Evolutionary conservation across 2,113 vertebrate species (phyloP).

Genomic region (Engystomops pustulosus): DNA sequence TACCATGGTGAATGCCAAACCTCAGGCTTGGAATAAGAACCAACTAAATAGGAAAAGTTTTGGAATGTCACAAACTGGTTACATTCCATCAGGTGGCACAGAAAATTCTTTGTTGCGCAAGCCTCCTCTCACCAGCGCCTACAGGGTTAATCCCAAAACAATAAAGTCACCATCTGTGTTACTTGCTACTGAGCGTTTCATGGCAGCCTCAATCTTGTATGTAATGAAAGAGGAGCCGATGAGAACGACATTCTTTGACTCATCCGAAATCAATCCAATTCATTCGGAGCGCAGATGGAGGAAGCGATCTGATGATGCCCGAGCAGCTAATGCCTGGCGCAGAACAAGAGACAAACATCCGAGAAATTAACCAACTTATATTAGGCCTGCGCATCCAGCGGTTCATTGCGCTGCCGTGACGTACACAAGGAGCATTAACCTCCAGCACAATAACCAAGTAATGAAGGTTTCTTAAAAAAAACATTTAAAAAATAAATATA

Average conservation of each 20-base stretch:
- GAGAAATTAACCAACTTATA: slow-evolving; percentile 37
- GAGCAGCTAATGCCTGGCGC: slow-evolving; percentile 42
- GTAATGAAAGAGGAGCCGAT: slow-evolving; percentile 53
- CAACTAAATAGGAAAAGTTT: neutral
- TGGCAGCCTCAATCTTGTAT: slow-evolving; percentile 47
- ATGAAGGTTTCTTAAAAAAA: no score
- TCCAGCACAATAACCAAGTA: no score
- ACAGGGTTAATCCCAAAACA: slow-evolving; percentile 46
- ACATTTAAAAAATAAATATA: neutral
- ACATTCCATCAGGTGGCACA: neutral
- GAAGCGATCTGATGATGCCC: slow-evolving; percentile 54
- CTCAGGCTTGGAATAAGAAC: no score
- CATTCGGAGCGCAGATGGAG: slow-evolving; percentile 59
- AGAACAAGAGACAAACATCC: slow-evolving; percentile 30
- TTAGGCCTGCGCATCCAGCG: neutral
- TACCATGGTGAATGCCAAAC: no score
- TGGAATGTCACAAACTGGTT: neutral
- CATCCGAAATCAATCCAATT: slow-evolving; percentile 60
- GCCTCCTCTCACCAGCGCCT: neutral
- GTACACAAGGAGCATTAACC: neutral
- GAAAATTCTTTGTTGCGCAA: neutral
- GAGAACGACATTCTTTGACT: slow-evolving; percentile 57
- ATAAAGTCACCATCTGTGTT: slow-evolving; percentile 49
- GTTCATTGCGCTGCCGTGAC: neutral
- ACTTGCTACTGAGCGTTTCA: slow-evolving; percentile 40